These are phyloP conservation scores for Zaprionus vittiger DNA, from an alignment of 1,140 invertebrate species.

Conservation along the genomic window DNA sequence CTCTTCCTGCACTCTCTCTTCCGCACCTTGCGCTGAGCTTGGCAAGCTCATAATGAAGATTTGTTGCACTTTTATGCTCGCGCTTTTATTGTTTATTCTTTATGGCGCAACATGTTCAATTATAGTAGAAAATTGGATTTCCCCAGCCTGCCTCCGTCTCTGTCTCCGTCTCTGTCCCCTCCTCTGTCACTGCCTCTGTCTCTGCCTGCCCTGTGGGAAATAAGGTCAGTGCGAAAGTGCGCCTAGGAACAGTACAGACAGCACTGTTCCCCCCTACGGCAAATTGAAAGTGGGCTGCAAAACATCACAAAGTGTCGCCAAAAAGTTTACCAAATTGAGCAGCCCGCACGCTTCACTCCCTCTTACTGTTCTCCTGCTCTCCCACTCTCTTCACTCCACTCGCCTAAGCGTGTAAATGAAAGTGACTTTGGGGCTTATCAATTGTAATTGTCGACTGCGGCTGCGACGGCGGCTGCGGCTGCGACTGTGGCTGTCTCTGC, in stretches of 20 bases:
- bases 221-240: background rate
- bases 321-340: constrained; percentile 65
- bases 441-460: constrained; percentile 69
- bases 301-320: constrained; percentile 47
- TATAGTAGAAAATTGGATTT: constrained; percentile 80
- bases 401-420: constrained; percentile 59
- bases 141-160: background rate
- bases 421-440: constrained; percentile 79
- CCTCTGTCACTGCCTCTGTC: background rate
- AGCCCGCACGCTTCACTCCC: background rate
- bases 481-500: background rate
- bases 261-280: background rate
- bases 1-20: background rate
- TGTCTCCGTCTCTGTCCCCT: background rate
- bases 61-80: constrained; percentile 79
- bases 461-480: background rate
- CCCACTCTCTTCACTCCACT: background rate
- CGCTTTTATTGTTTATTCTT: constrained; percentile 77
- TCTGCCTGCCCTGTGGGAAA: constrained; percentile 7
- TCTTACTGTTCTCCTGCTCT: background rate
- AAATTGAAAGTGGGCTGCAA: constrained; percentile 3
- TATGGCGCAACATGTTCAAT: constrained; percentile 79
- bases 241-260: background rate
- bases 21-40: constrained; percentile 33
- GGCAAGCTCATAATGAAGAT: constrained; percentile 76